phyloP scores from a whole-genome alignment of 1,140 invertebrate genomes.

The Ctenoplectra terminalis region DNA sequence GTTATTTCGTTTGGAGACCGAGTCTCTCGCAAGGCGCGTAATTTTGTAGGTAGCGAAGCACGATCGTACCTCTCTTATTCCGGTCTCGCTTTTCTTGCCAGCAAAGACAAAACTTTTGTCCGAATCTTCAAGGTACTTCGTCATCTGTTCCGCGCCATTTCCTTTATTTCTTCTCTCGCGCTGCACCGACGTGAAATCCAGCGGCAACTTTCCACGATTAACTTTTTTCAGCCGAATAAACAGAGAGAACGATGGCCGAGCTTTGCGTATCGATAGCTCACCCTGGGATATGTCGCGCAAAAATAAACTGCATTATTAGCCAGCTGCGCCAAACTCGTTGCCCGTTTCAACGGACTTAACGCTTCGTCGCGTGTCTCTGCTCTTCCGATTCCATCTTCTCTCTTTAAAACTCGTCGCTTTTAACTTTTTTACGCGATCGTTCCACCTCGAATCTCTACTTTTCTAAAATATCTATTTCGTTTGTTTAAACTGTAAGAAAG shows the following conservation, averaged over 20 bases:
- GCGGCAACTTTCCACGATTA: slow-evolving; percentile 48
- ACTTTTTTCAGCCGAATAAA: slow-evolving; percentile 47
- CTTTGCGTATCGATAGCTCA: slow-evolving; percentile 19
- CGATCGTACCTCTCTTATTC: not conserved
- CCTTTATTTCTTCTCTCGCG: slow-evolving; percentile 46
- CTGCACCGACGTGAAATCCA: not conserved
- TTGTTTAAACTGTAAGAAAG: no score
- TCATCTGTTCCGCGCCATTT: slow-evolving; percentile 55
- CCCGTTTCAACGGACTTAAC: not conserved
- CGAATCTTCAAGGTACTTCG: slow-evolving; percentile 36
- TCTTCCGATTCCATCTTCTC: no score
- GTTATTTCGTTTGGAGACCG: not conserved
- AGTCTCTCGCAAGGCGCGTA: not conserved
- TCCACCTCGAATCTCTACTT: not conserved
- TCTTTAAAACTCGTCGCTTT: not conserved
- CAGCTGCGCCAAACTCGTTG: slow-evolving; percentile 23
- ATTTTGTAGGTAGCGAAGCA: not conserved
- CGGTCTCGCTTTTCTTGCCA: not conserved
- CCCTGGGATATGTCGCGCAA: not conserved
- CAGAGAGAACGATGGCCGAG: not conserved
- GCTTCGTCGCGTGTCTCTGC: not conserved
- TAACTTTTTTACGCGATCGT: no score
- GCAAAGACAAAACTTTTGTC: slow-evolving; percentile 7
- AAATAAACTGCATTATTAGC: slow-evolving; percentile 41
- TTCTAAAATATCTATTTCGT: no score